Conservation (phyloP, 2,888 invertebrate genomes). For the Drymonia ruficornis region DNA sequence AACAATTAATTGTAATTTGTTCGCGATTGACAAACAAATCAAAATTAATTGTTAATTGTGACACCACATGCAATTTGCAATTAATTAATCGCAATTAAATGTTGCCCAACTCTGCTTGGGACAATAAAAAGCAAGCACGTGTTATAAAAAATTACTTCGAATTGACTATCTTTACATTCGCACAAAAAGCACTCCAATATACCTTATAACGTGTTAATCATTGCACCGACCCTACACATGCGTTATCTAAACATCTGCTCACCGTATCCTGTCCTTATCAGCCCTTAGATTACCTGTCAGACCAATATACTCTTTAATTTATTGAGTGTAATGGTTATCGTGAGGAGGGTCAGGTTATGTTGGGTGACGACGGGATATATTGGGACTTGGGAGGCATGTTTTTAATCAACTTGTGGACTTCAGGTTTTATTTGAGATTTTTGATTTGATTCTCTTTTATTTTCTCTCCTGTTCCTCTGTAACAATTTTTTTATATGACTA, state of each 20-base stretch:
- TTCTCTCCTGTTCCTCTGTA: no score
- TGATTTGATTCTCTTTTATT: no score
- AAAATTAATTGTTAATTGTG: no score
- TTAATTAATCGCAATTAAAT: no score
- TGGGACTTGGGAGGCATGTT: conserved; percentile 14
- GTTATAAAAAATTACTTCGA: no score
- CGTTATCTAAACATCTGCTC: conserved; percentile 51
- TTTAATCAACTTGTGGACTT: not conserved
- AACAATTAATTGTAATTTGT: no score
- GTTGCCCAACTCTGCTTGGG: no score
- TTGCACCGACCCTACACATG: conserved; percentile 36
- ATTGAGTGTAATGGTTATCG: conserved; percentile 11
- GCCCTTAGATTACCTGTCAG: conserved; percentile 24
- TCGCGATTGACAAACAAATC: no score
- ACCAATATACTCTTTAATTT: conserved; percentile 28
- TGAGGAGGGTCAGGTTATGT: conserved; percentile 25
- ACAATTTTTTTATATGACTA: no score
- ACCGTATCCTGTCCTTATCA: conserved; percentile 47
- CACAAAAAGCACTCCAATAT: not conserved
- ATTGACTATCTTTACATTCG: not conserved
- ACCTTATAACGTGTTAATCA: conserved; percentile 8
- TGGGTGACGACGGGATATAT: conserved; percentile 13
- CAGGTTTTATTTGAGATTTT: not conserved
- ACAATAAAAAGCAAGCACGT: no score
- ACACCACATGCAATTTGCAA: no score